phyloP scores from a whole-genome alignment of 2,888 invertebrate species.

The Tinea trinotella region DNA sequence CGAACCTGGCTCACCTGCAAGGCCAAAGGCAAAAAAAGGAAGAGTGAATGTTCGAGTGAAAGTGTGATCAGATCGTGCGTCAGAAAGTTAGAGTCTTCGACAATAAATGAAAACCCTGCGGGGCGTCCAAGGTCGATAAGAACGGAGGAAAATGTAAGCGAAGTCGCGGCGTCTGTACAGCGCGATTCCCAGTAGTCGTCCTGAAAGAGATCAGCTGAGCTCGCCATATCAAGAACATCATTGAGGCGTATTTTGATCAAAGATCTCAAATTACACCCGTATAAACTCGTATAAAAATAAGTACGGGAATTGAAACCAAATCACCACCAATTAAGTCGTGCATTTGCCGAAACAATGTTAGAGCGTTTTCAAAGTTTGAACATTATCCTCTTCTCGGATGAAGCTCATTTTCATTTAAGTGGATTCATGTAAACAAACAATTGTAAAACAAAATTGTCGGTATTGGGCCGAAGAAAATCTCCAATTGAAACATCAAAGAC shows the following conservation, averaged over 20 bases:
- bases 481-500: slow-evolving; percentile 14
- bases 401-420: too few species aligned
- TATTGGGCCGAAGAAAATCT: too few species aligned
- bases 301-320: slow-evolving; percentile 13
- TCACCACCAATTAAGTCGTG: too few species aligned
- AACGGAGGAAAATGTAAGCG: slow-evolving; percentile 20
- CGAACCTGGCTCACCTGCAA: too few species aligned
- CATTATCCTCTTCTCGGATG: too few species aligned
- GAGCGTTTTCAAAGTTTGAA: slow-evolving; percentile 19
- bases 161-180: slow-evolving; percentile 23
- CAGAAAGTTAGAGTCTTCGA: slow-evolving; percentile 20
- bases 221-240: slow-evolving; percentile 25
- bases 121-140: slow-evolving; percentile 19
- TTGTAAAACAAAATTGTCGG: too few species aligned
- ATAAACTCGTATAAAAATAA: slow-evolving; percentile 19
- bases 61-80: slow-evolving; percentile 20
- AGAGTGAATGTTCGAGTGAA: slow-evolving; percentile 20
- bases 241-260: slow-evolving; percentile 24
- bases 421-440: too few species aligned
- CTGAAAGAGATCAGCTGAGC: slow-evolving; percentile 24
- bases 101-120: slow-evolving; percentile 24
- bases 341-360: slow-evolving; percentile 4
- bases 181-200: slow-evolving; percentile 25
- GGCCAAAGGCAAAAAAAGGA: too few species aligned
- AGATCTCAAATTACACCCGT: slow-evolving; percentile 21